Base-by-base conservation (phyloP, 2,888 invertebrate genomes). In the Hyalella azteca region DNA sequence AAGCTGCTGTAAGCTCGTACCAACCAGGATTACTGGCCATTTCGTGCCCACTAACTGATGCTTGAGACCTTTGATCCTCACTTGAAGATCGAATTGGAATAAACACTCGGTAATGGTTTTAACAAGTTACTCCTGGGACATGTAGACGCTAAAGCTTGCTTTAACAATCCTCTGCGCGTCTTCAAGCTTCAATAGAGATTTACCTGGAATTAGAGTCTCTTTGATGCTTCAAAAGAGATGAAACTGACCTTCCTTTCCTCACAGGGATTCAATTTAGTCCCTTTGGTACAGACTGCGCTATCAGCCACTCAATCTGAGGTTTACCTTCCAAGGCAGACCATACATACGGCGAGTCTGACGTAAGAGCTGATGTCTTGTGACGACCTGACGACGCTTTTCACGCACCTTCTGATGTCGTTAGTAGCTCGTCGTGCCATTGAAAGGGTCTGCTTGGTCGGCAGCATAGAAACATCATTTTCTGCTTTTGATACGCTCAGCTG, bases 261-360 rank as follows among this genome's bases (percentile, higher is more conserved):
- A 66, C 66, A 29, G 66, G 66, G 66, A 66, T 66, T 66, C 36
- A 66, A 66, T 66, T 66, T 36, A 36, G 66, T 66, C 36, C 66
- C 29, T 66, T 66, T 66, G 66, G 66, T 11, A 29, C 29, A 36
- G 66, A 66, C 36, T 66, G 36, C 36, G 66, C 66, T 66, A 66
- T 66, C 66, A 36, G 36, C 36, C 36, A 22, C 66, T 66, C 66
- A 32, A 66, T 66, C 66, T 66, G 7, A 29, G 66, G 66, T 36
- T 66, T 66, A 66, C 36, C 66, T 66, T 66, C 36, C 66, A 66
- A 66, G 36, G 36, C 32, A 22, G 66, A 36, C 36, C 22, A 54
- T n/a, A n/a, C n/a, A n/a, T n/a, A n/a, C n/a, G n/a, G n/a, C n/a
- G n/a, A n/a, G n/a, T n/a, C n/a, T n/a, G n/a, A n/a, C n/a, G n/a